A percentile compares a stretch with the other conserved stretches of the same genome.
Conservation (phyloP, 2,797 vertebrate species). For the Spinibarbus caldwelli region DNA sequence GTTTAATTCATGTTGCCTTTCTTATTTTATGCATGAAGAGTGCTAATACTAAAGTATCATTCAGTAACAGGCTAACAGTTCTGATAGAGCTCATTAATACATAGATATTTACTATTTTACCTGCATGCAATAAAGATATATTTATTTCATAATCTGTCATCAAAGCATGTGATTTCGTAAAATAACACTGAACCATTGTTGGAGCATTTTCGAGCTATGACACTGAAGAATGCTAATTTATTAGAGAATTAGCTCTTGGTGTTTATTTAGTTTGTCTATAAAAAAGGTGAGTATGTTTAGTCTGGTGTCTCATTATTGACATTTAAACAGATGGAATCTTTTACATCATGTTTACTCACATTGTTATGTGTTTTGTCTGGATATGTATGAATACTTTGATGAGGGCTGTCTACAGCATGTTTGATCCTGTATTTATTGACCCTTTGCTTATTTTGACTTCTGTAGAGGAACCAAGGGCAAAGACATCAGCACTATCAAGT, state of each 20-base stretch:
- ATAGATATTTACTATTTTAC: constrained; percentile 36
- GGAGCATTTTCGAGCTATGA: constrained; percentile 34
- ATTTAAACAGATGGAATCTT: constrained; percentile 22
- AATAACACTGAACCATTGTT: constrained; percentile 48
- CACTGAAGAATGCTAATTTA: constrained; percentile 2
- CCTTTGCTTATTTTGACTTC: constrained; percentile 38
- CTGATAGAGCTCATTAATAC: constrained; percentile 8
- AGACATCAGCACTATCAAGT: constrained; percentile 99
- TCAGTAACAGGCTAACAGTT: constrained; percentile 29
- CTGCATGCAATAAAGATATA: constrained; percentile 57
- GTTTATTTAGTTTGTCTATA: not conserved
- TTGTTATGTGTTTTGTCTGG: constrained; percentile 39
- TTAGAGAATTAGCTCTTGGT: not conserved
- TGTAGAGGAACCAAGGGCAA: constrained; percentile 95
- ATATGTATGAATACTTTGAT: constrained; percentile 8
- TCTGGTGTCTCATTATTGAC: not conserved
- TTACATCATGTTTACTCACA: constrained; percentile 16
- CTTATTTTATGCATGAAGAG: constrained; percentile 29
- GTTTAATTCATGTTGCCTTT: constrained; percentile 25
- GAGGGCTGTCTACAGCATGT: constrained; percentile 4
- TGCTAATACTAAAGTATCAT: constrained; percentile 30
- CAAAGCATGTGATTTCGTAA: constrained; percentile 64
- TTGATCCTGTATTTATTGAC: constrained; percentile 4
- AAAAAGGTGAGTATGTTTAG: constrained; percentile 11
- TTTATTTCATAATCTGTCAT: constrained; percentile 38